A percentile compares a stretch with the other conserved stretches of the same genome.
phyloP scores from a whole-genome alignment of 2,888 invertebrate genomes.

The Allygus modestus region DNA sequence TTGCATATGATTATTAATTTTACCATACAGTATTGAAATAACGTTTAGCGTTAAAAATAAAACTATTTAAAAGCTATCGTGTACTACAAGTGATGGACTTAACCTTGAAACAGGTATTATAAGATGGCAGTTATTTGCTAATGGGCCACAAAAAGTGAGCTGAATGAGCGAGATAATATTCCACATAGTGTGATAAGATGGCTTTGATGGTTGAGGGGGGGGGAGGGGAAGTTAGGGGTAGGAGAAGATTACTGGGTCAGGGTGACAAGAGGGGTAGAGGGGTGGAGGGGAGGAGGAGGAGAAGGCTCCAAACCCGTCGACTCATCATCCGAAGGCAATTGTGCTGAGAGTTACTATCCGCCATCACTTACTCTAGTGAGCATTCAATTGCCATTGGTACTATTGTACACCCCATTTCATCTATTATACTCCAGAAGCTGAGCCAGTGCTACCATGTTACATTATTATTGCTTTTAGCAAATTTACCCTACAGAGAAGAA shows the following conservation, averaged over 20 bases:
- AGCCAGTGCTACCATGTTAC: too few species aligned
- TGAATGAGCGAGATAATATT: conserved; percentile 11
- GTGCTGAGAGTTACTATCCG: conserved; percentile 2
- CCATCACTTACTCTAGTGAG: not conserved
- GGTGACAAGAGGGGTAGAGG: not conserved
- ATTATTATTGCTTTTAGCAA: too few species aligned
- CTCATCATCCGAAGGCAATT: conserved; percentile 12
- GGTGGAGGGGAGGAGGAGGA: not conserved
- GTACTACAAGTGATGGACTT: too few species aligned
- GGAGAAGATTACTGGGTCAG: conserved; percentile 18
- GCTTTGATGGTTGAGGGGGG: not conserved
- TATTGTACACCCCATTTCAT: too few species aligned
- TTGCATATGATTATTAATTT: too few species aligned
- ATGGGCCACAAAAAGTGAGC: not conserved
- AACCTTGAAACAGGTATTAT: too few species aligned
- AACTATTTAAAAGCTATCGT: too few species aligned
- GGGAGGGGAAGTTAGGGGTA: not conserved
- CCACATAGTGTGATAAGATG: conserved; percentile 15
- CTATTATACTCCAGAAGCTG: not conserved
- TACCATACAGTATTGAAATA: too few species aligned
- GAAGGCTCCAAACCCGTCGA: conserved; percentile 17
- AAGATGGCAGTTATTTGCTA: too few species aligned
- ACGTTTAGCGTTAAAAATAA: too few species aligned
- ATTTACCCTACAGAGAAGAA: too few species aligned
- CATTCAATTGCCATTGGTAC: not conserved